Conservation (phyloP, 2,888 invertebrate species). For the Helleia helle region DNA sequence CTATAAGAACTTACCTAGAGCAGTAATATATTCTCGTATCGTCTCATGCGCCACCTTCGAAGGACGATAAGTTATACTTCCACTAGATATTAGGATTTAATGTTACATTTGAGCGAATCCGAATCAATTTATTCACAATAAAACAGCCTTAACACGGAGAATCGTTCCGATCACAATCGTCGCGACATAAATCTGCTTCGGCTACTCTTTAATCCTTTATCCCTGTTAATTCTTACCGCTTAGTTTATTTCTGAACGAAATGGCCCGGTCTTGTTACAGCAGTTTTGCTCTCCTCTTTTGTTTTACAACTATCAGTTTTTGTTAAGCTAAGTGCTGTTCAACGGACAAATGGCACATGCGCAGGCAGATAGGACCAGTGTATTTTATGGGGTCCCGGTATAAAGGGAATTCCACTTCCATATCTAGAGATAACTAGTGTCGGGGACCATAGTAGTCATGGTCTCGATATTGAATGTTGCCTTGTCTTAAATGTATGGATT, state of each 20-base stretch:
- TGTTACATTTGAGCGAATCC: not conserved
- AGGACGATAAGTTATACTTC: conserved; percentile 3
- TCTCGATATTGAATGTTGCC: conserved; percentile 17
- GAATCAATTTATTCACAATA: conserved; percentile 27
- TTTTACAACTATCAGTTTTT: conserved; percentile 72
- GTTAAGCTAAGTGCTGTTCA: conserved; percentile 70
- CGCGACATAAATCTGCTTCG: conserved; percentile 71
- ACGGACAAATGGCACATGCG: conserved; percentile 61
- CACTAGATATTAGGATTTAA: not conserved
- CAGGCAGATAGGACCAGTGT: conserved; percentile 43
- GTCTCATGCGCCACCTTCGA: not conserved
- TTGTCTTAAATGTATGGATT: conserved; percentile 16
- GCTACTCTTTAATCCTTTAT: conserved; percentile 73
- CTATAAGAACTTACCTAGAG: too few relatives aligned
- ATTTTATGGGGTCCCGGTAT: conserved; percentile 44
- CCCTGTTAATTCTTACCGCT: conserved; percentile 73
- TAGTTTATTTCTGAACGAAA: conserved; percentile 69
- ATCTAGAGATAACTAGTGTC: conserved; percentile 27
- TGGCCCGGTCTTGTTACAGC: conserved; percentile 60
- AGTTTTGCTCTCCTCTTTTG: conserved; percentile 62
- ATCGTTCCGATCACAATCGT: conserved; percentile 65
- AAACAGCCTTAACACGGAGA: conserved; percentile 53
- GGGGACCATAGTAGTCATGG: conserved; percentile 22
- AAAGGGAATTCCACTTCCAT: conserved; percentile 32
- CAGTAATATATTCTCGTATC: not conserved